A percentile compares a stretch with the other conserved stretches of the same genome.
Conservation (phyloP, 1,140 invertebrate genomes). For the Scylla paramamosain region DNA sequence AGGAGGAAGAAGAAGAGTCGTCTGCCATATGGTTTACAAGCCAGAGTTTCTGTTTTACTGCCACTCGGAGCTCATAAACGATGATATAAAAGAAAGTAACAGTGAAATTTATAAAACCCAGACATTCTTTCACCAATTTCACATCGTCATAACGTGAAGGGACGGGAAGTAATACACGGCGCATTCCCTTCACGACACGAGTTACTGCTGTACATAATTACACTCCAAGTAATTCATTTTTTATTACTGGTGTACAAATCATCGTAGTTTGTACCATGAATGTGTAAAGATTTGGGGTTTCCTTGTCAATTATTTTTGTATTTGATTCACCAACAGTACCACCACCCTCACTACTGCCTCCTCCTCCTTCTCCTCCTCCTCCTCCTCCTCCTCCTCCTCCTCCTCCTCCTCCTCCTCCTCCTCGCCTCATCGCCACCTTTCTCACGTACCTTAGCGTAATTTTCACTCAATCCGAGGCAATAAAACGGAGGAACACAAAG, state of each 20-base stretch:
- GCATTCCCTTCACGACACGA: no score
- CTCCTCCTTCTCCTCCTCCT: not conserved
- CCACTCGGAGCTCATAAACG: not conserved
- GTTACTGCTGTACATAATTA: not conserved
- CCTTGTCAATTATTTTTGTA: not conserved
- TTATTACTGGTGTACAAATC: not conserved
- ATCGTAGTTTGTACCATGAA: not conserved
- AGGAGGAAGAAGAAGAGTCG: not conserved
- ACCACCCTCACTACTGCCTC: not conserved
- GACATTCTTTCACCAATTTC: not conserved
- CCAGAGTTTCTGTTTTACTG: not conserved
- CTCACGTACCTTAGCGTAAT: conserved; percentile 64
- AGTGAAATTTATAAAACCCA: not conserved
- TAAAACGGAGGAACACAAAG: conserved; percentile 63
- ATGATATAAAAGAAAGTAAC: not conserved
- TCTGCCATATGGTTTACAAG: conserved; percentile 9
- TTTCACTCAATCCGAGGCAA: conserved; percentile 68
- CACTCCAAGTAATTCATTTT: not conserved
- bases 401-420: not conserved
- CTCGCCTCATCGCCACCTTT: not conserved
- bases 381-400: not conserved
- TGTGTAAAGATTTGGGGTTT: not conserved
- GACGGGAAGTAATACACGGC: no score
- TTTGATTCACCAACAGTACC: not conserved
- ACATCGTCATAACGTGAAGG: no score